Base-by-base conservation (phyloP, 2,113 vertebrate genomes). In the Nanorana parkeri region DNA sequence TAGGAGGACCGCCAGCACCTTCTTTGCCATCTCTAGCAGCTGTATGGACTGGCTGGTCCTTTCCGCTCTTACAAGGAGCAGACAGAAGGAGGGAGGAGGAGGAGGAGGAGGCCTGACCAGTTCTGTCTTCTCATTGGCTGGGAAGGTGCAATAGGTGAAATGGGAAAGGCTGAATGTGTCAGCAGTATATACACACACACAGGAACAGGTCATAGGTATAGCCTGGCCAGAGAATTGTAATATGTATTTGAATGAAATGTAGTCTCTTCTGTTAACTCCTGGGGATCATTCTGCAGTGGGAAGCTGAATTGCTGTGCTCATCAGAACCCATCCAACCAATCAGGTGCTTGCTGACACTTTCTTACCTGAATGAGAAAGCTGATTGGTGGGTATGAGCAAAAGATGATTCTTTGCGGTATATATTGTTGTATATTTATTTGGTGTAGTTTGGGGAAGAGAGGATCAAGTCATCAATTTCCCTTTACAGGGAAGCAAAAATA, bases 1-100 rank as follows among this genome's bases (percentile, higher is more conserved):
- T 69, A 85, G 86, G 80, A 87, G 79, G 4, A 92, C 83, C 10
- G 77, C 83, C 85, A 84, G 86, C 87, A 32, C 54, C 79, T 61
- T 87, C 87, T 71, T 36, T 17, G 66, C 84, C 87, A 84, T 85
- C 64, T 60, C 65, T 32, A 66, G 72, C 78, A 67, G 64, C 15
- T 2, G 5, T 41, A 32, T 24, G 32, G 17, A 77, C 24, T 55
- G 26, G 10, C 13, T 13, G 60, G 60, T 24, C 19, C 41, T 61
- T 36, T 26, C 80, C 66, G 60, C 52, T 36, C 80, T 75, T 74
- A 74, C 80, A 74, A 64, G 69, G 60, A 54, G 55, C 58, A 63
- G 21, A 19, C 41, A 61, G 36, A 55, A 68, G 17, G 61, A 21
- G 78, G 78, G 24, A 52, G 24, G 47, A 26, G 67, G 55, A 32